These are phyloP conservation scores for Siniperca undulata DNA, from an alignment of 2,797 vertebrate genomes.

Conservation along the genomic window DNA sequence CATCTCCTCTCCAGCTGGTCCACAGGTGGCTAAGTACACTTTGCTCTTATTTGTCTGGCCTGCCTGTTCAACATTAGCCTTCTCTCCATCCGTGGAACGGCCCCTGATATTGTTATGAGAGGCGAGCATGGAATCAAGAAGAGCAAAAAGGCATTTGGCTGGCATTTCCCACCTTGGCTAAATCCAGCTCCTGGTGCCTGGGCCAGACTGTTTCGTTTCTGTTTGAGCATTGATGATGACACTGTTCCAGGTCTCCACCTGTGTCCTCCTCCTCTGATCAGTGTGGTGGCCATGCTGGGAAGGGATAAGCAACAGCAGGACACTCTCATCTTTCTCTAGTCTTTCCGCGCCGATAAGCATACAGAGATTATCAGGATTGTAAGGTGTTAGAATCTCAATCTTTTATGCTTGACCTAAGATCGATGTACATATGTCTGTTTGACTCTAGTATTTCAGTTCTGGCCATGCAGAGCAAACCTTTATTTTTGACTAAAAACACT, in stretches of 20 bases:
- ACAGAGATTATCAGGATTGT: constrained; percentile 78
- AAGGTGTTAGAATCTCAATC: constrained; percentile 76
- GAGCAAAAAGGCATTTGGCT: constrained; percentile 83
- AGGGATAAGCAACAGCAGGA: constrained; percentile 83
- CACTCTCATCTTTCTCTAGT: constrained; percentile 66
- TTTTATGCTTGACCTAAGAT: constrained; percentile 75
- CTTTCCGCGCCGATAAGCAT: constrained; percentile 78
- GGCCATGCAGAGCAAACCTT: constrained; percentile 1
- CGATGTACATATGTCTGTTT: constrained; percentile 74
- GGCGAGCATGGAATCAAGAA: constrained; percentile 62
- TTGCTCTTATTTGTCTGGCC: constrained; percentile 78
- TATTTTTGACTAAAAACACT: constrained; percentile 4
- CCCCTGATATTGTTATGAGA: constrained; percentile 74
- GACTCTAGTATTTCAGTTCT: constrained; percentile 44
- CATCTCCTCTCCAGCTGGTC: constrained; percentile 74
- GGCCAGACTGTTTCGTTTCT: constrained; percentile 80
- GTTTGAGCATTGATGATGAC: constrained; percentile 80
- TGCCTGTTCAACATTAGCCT: constrained; percentile 79
- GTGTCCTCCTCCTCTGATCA: constrained; percentile 81
- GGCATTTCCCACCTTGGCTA: constrained; percentile 80
- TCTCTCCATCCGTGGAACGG: constrained; percentile 59
- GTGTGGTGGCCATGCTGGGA: constrained; percentile 73
- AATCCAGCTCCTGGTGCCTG: constrained; percentile 69
- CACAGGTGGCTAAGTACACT: constrained; percentile 81
- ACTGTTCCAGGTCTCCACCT: constrained; percentile 86